Evolutionary conservation across 2,797 vertebrate genomes (phyloP), one percentile per base, ranked within the genome.

Genomic region (Picus viridis): DNA sequence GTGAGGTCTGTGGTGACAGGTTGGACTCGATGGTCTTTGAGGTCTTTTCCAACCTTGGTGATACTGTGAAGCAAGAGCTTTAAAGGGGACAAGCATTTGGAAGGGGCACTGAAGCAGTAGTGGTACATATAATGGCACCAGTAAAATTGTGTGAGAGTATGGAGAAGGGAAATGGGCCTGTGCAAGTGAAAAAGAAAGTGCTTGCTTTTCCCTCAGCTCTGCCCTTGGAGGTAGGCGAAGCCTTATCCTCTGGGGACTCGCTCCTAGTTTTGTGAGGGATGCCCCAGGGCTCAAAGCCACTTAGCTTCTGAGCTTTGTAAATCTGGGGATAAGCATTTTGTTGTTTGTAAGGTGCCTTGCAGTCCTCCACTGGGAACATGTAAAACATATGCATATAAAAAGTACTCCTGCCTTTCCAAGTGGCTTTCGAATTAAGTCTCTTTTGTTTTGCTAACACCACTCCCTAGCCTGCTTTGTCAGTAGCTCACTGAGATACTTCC

Each of bases 381-480:
- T 78, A 27, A 78, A 69, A 83, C 63, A 19, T 39, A 23, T 30
- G 57, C 1, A 1, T 49, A n/a, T 72, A 34, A 83, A 62, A 91
- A 43, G 30, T 83, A 65, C 71, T 34, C 30, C 74, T 95, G 61
- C 80, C 68, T 67, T 90, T 80, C 88, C 75, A 69, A 69, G 26
- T n/a, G 23, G 68, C 71, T 89, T 90, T 92, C 79, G 62, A 62
- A 87, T 70, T 54, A 81, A 91, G 24, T 32, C 39, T 29, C 19
- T 79, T 79, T 18, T 88, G 61, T 88, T 92, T 90, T 30, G 2
- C 61, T 88, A 83, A 29, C 15, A 56, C 19, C 17, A 64, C 69
- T 96, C 72, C 88, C 91, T 90, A 79, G 82, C 87, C 83, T 93
- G 85, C 91, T 78, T 75, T 96, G 92, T 96, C 77, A 96, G 89